phyloP scores from a whole-genome alignment of 2,888 invertebrate species.

The Tinea pellionella region DNA sequence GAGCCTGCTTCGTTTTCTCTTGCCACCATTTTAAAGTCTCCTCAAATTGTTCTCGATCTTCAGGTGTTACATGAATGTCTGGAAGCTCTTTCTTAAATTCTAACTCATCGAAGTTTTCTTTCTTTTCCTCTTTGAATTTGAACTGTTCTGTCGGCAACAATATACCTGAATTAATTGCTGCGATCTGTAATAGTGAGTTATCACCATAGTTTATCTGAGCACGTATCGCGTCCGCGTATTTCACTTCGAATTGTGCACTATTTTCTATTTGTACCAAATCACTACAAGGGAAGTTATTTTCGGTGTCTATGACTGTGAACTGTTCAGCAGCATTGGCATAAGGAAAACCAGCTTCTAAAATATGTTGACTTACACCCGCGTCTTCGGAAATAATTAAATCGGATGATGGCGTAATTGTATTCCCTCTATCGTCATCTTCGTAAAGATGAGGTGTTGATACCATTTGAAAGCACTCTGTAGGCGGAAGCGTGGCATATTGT shows the following conservation, averaged over 20 bases:
- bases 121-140: conserved; percentile 48
- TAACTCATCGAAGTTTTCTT: conserved; percentile 54
- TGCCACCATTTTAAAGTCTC: conserved; percentile 67
- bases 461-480: conserved; percentile 73
- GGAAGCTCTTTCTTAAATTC: conserved; percentile 60
- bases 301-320: conserved; percentile 61
- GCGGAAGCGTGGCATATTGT: conserved; percentile 69
- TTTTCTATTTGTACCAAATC: conserved; percentile 48
- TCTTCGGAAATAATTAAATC: conserved; percentile 61
- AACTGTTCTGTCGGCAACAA: conserved; percentile 40
- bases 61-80: conserved; percentile 58
- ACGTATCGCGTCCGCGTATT: conserved; percentile 56
- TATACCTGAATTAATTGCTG: conserved; percentile 41
- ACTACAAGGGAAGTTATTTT: conserved; percentile 40
- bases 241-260: conserved; percentile 45
- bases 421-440: conserved; percentile 73
- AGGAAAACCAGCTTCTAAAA: conserved; percentile 62
- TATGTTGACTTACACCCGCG: conserved; percentile 49
- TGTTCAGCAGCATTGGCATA: conserved; percentile 62
- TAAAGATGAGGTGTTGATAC: conserved; percentile 68
- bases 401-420: conserved; percentile 64
- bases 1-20: conserved; percentile 52
- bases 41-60: conserved; percentile 59
- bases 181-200: conserved; percentile 33
- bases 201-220: conserved; percentile 40